phyloP scores from a whole-genome alignment of 2,797 vertebrate genomes.

The Halcyon smyrnensis region DNA sequence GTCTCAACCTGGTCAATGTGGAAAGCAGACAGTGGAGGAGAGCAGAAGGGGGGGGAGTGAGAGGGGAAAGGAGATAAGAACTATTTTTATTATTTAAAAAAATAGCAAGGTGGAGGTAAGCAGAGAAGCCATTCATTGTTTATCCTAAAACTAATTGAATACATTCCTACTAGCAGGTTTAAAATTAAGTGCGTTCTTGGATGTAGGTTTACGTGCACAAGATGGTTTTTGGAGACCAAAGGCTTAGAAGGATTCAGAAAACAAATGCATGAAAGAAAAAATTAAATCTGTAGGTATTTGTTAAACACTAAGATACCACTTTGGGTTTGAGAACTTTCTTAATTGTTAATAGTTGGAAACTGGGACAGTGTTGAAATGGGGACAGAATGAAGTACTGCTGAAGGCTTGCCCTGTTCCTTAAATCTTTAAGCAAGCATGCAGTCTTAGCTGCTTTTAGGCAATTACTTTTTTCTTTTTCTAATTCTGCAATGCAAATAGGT shows the following conservation, averaged over 20 bases:
- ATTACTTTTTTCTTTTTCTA: background rate
- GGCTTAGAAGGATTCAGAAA: background rate
- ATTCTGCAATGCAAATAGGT: constrained; percentile 75
- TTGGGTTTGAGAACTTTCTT: background rate
- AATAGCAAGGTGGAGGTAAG: background rate
- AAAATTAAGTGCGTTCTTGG: background rate
- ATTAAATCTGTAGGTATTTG: background rate
- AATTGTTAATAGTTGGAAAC: background rate
- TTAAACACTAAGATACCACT: background rate
- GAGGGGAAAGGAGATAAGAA: background rate
- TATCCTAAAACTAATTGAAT: background rate
- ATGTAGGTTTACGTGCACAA: background rate
- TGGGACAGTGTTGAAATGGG: background rate
- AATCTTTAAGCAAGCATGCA: background rate
- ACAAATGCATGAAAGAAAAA: background rate
- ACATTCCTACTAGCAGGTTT: background rate
- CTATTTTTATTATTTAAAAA: background rate
- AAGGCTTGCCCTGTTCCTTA: background rate
- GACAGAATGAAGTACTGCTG: background rate
- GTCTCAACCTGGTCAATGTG: background rate
- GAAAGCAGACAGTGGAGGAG: background rate
- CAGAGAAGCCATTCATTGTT: background rate
- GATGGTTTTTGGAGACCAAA: background rate
- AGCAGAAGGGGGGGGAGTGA: background rate
- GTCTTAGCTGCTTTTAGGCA: background rate